Evolutionary conservation across 2,888 invertebrate species (phyloP), one percentile per base, ranked within the genome.

Genomic region (Volucella inflata): DNA sequence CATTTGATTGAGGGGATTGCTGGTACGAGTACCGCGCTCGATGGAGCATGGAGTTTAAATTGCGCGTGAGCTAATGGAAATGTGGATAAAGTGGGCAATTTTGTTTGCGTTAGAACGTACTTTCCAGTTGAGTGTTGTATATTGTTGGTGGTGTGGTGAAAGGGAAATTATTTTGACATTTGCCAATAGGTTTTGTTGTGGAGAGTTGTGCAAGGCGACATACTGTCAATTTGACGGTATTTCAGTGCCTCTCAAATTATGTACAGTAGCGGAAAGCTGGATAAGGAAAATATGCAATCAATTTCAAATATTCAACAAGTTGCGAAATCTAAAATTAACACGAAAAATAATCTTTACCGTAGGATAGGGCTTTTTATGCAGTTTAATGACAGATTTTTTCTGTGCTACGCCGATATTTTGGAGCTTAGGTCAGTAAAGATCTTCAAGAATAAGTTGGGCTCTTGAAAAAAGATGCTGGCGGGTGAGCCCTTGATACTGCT

Each of bases 31-130:
- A 46, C 46, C 38, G 64, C 6, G 55, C 9, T n/a, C 40, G 8
- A 30, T 30, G 30, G 30, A 30, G 6, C 30, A 3, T 30, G 6
- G 30, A 30, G 6, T 30, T 6, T 30, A 60, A 42, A 8, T 2
- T 76, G 81, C 81, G 81, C 81, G 64, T 81, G 75, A 57, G 50
- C 6, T 68, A 55, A 12, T 40, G 53, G 59, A 42, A 36, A 51
- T 64, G 30, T 8, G 16, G 30, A 30, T 30, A 21, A 46, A 16
- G 40, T 53, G 59, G 59, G 78, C 50, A 65, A 57, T 72, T 72
- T 59, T 60, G 59, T 46, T 62, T 68, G 17, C 14, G 62, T 53
- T 55, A 30, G 30, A 6, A 4, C 30, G 30, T 4, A 12, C 40
- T 21, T 75, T 75, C 75, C 81, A 75, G 57, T 44, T 46, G 38